Conservation (phyloP, 2,797 vertebrate genomes). For the Parambassis ranga region DNA sequence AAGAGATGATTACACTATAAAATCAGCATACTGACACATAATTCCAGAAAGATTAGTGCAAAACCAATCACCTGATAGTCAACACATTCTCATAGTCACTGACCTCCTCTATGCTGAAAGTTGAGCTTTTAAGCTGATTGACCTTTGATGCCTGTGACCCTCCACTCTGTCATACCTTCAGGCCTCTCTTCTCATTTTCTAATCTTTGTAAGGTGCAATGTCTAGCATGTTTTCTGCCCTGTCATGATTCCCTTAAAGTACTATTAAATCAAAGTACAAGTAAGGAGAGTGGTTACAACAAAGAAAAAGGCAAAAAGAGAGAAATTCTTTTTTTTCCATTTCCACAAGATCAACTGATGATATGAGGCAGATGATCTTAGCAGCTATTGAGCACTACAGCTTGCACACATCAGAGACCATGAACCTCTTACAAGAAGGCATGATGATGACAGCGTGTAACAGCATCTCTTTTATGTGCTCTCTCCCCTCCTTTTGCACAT, state of each 20-base stretch:
- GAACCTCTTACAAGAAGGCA: constrained; percentile 51
- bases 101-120: constrained; percentile 1
- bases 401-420: constrained; percentile 49
- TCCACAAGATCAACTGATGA: constrained; percentile 28
- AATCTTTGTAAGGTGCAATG: constrained; percentile 75
- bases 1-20: neutral
- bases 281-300: neutral
- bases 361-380: constrained; percentile 48
- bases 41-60: constrained; percentile 9
- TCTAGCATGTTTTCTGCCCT: constrained; percentile 73
- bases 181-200: constrained; percentile 67
- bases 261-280: constrained; percentile 54
- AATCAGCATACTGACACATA: constrained; percentile 10
- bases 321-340: neutral
- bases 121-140: constrained; percentile 32
- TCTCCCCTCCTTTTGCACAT: constrained; percentile 17
- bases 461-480: constrained; percentile 37
- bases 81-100: neutral
- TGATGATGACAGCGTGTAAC: constrained; percentile 45
- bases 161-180: neutral
- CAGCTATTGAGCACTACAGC: constrained; percentile 43
- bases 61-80: constrained; percentile 19
- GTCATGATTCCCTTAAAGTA: constrained; percentile 75
- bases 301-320: neutral
- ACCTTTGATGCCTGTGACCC: constrained; percentile 32